Percentiles rank a stretch among this genome's conserved stretches.
These are phyloP conservation scores for Hypsopygia costalis DNA, from an alignment of 2,888 invertebrate genomes.

Conservation along the genomic window DNA sequence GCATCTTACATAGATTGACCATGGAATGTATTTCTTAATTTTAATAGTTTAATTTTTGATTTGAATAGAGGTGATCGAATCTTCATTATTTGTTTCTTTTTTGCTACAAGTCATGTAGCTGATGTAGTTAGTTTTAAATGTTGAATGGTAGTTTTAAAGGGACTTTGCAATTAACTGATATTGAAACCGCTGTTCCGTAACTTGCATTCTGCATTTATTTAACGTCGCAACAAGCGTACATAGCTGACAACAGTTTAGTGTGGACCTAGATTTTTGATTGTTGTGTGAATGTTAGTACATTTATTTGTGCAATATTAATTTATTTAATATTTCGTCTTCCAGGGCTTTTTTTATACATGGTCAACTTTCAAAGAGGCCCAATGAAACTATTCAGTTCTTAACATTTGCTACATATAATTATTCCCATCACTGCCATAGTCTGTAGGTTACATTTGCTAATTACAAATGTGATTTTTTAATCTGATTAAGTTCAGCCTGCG, in stretches of 20 bases:
- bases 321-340: slow-evolving; percentile 38
- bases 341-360: slow-evolving; percentile 20
- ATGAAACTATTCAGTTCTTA: neutral
- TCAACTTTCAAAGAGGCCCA: neutral
- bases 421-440: slow-evolving; percentile 61
- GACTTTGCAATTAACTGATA: slow-evolving; percentile 6
- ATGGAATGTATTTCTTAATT: slow-evolving; percentile 4
- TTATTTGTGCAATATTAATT: slow-evolving; percentile 24
- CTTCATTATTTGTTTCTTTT: slow-evolving; percentile 1
- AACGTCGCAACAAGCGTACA: neutral
- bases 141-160: slow-evolving; percentile 1
- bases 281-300: slow-evolving; percentile 13
- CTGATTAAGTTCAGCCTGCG: slow-evolving; percentile 12
- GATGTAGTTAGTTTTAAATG: neutral
- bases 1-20: neutral
- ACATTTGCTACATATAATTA: slow-evolving; percentile 1
- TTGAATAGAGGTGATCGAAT: slow-evolving; percentile 7
- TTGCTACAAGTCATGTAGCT: neutral
- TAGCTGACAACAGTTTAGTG: slow-evolving; percentile 10
- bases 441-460: slow-evolving; percentile 38
- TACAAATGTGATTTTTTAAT: slow-evolving; percentile 6
- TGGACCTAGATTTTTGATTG: slow-evolving; percentile 8
- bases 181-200: neutral
- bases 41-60: slow-evolving; percentile 6
- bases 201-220: neutral